These are phyloP conservation scores for Lycophotia porphyrea DNA, from an alignment of 2,888 invertebrate genomes.

Conservation along the genomic window DNA sequence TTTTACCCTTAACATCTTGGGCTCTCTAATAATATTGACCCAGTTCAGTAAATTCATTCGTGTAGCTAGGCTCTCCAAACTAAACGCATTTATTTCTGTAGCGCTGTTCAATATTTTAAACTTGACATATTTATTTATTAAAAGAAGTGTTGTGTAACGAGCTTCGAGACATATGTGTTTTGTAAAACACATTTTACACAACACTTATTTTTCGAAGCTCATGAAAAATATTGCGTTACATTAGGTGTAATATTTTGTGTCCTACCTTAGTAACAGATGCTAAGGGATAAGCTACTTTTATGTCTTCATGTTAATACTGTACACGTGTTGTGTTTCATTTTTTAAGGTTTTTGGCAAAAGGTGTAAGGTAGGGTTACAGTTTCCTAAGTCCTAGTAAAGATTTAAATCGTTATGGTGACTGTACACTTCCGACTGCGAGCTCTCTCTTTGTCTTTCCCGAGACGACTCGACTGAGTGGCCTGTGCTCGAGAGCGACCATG, in stretches of 20 bases:
- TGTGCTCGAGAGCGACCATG: background rate
- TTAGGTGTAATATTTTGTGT: slow-evolving; percentile 17
- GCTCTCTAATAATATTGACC: background rate
- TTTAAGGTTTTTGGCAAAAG: background rate
- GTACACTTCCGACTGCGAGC: background rate
- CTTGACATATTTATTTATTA: background rate
- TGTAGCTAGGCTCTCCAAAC: background rate
- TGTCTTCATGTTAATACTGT: slow-evolving; percentile 6
- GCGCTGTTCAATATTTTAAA: background rate
- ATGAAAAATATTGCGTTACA: slow-evolving; percentile 13
- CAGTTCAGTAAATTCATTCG: background rate
- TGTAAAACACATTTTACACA: background rate
- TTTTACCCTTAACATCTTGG: background rate
- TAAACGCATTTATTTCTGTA: background rate
- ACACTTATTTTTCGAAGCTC: background rate
- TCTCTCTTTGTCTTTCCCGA: background rate
- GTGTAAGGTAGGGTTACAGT: background rate
- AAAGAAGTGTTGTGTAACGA: no score
- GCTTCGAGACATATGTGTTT: background rate
- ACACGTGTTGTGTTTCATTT: background rate
- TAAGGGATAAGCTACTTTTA: slow-evolving; percentile 18
- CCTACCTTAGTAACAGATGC: slow-evolving; percentile 10
- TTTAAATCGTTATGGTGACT: background rate
- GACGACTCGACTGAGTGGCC: background rate
- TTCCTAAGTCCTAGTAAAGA: background rate